Base-by-base conservation (phyloP, 2,113 vertebrate species). In the Sterrhoptilus dennistouni region DNA sequence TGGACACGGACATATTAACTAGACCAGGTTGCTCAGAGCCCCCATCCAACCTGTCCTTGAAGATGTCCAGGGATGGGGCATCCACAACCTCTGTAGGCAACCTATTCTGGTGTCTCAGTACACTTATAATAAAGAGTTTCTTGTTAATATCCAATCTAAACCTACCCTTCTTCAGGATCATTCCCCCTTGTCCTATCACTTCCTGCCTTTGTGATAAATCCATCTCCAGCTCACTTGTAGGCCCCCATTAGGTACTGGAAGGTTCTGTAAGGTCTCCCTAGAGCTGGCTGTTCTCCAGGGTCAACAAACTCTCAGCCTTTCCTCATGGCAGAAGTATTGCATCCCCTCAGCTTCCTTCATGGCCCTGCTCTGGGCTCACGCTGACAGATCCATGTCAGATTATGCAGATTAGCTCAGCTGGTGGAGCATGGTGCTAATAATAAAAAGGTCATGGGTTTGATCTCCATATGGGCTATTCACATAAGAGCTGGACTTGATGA, bases 401-500 rank as follows among this genome's bases (percentile, higher is more conserved):
- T 25, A 2, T 16, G 36, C 31, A 50, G 71, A 12, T 50, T 7
- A 50, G 29, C 29, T 29, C 11, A 40, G 15, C 5, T 66, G 70
- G 27, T 7, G 29, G 42, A 65, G 29, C 6, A 8, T 3, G n/a
- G 35, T 50, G 8, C 36, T 17, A 9, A 29, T 20, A n/a, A 13
- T 20, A 42, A 11, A 31, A 50, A 11, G 10, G 3, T 6, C 31
- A 42, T 25, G 59, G 50, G 2, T 14, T 23, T n/a, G 16, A 35
- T 40, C 21, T 25, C 42, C 44, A 8, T 14, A 4, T 29, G 31
- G 20, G 12, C 60, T 31, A 42, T 35, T 66, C 44, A 35, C 10
- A 7, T 21, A 66, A 42, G 25, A 59, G 14, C 36, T 3, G 0
- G 5, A 25, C 13, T 31, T 3, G 0, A 5, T 31, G 11, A 33